Conservation (phyloP, 2,888 invertebrate species). For the Nemapogon koenigi region DNA sequence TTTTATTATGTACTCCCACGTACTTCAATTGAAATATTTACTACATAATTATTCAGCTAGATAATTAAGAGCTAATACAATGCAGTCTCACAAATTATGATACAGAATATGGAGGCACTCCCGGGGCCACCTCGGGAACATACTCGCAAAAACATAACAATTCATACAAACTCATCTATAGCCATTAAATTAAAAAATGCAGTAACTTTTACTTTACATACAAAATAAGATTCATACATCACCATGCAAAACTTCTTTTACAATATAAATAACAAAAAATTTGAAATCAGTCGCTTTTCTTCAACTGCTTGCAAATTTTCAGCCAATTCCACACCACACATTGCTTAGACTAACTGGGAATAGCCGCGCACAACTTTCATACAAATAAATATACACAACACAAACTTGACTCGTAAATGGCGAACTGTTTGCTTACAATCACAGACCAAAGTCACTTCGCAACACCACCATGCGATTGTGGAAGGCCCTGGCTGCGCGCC, state of each 20-base stretch:
- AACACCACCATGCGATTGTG: too few species aligned
- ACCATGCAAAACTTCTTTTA: not conserved
- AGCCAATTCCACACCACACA: too few species aligned
- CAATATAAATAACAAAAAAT: too few species aligned
- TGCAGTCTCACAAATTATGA: constrained; percentile 58
- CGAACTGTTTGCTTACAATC: too few species aligned
- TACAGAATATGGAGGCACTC: constrained; percentile 51
- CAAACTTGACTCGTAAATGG: too few species aligned
- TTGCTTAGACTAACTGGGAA: too few species aligned
- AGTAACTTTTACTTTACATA: constrained; percentile 7
- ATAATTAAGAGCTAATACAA: constrained; percentile 60
- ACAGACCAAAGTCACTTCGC: too few species aligned
- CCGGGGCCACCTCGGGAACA: constrained; percentile 34
- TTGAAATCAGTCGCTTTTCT: too few species aligned
- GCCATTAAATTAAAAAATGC: constrained; percentile 11
- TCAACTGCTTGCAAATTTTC: too few species aligned
- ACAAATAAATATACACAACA: too few species aligned
- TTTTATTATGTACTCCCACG: constrained; percentile 56
- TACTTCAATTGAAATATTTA: constrained; percentile 46
- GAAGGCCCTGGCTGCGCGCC: too few species aligned
- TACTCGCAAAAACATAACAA: constrained; percentile 20
- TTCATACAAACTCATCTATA: constrained; percentile 6
- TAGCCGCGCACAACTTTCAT: too few species aligned
- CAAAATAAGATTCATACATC: constrained; percentile 1
- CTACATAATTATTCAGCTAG: constrained; percentile 48